Conservation (phyloP, 64 coral and sea anemone genomes). For the Porites australiensis region DNA sequence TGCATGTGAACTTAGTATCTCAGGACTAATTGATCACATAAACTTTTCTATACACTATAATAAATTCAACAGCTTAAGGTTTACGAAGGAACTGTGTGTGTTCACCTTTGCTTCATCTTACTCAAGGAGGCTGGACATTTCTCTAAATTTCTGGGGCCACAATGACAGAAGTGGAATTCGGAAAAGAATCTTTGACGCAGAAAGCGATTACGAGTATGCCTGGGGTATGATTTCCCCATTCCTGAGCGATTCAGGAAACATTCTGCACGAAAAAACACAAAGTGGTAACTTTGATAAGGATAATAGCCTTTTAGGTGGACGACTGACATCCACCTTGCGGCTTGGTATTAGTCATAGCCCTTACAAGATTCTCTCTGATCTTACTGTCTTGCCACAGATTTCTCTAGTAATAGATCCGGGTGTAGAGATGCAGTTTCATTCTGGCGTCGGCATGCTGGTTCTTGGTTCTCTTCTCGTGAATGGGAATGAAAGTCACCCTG, state of each 20-base stretch:
- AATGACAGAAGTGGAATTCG: not conserved
- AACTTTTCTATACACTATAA: slow-evolving; percentile 37
- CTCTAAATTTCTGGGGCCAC: slow-evolving; percentile 79
- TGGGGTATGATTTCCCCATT: slow-evolving; percentile 54
- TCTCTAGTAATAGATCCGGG: slow-evolving; percentile 68
- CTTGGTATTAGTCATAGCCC: slow-evolving; percentile 49
- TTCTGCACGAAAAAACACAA: not conserved
- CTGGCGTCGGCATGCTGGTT: slow-evolving; percentile 71
- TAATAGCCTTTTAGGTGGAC: slow-evolving; percentile 40
- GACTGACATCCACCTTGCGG: slow-evolving; percentile 30
- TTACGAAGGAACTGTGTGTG: slow-evolving; percentile 71
- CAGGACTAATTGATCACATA: slow-evolving; percentile 59
- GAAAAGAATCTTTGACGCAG: slow-evolving; percentile 80
- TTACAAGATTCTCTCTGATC: slow-evolving; percentile 72
- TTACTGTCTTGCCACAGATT: slow-evolving; percentile 58
- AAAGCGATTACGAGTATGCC: slow-evolving; percentile 59
- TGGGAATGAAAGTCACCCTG: slow-evolving; percentile 47
- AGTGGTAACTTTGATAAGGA: not conserved
- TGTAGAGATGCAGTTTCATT: slow-evolving; percentile 56
- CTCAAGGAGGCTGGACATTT: not conserved
- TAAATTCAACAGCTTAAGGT: slow-evolving; percentile 49
- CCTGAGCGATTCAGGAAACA: slow-evolving; percentile 9
- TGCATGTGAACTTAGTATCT: slow-evolving; percentile 36
- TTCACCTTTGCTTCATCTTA: slow-evolving; percentile 23
- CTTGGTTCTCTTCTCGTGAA: slow-evolving; percentile 79